phyloP scores from a whole-genome alignment of 2,797 vertebrate species.

The Peromyscus aztecus region DNA sequence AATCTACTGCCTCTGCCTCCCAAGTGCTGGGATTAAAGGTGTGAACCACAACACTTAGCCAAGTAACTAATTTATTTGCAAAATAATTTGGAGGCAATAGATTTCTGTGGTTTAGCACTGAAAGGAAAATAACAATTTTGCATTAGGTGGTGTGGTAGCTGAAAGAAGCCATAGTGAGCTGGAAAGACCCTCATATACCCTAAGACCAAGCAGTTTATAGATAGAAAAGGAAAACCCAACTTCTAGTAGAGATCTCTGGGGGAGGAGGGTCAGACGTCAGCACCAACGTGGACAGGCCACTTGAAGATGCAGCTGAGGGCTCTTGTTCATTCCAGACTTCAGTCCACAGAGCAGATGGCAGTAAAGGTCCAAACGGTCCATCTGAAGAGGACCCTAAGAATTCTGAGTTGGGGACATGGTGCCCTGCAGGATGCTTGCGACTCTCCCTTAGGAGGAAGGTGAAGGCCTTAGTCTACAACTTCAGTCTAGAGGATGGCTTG shows the following conservation, averaged over 20 bases:
- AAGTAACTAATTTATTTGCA: not conserved
- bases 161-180: too few relatives aligned
- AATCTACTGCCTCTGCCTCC: not conserved
- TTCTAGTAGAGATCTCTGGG: not conserved
- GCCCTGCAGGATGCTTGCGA: too few relatives aligned
- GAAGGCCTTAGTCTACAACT: not conserved
- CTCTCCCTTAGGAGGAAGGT: not conserved
- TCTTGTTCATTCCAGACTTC: not conserved
- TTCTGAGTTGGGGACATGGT: not conserved
- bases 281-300: not conserved
- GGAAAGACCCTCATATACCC: not conserved
- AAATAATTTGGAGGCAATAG: not conserved
- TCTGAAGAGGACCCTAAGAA: too few relatives aligned
- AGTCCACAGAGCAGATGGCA: not conserved
- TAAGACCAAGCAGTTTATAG: not conserved
- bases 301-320: too few relatives aligned
- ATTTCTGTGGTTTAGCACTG: not conserved
- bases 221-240: not conserved
- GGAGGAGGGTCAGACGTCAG: not conserved
- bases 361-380: not conserved
- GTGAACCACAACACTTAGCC: not conserved
- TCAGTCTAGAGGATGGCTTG: not conserved
- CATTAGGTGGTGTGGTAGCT: not conserved
- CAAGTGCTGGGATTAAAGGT: not conserved
- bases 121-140: not conserved